phyloP scores from a whole-genome alignment of 2,888 invertebrate genomes.

The Yponomeuta plumbellus region DNA sequence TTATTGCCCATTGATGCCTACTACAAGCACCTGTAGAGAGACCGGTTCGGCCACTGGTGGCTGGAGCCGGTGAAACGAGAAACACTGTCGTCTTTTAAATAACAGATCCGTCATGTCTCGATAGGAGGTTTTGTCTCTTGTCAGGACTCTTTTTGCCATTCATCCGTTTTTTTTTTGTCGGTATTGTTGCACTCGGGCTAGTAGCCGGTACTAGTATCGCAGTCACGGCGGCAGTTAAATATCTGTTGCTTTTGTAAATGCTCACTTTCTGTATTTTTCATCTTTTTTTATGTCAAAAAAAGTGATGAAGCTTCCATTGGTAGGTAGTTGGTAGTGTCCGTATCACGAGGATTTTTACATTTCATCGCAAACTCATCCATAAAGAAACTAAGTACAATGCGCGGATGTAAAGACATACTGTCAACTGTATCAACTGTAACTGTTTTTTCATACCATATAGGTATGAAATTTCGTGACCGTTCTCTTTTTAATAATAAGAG shows the following conservation, averaged over 20 bases:
- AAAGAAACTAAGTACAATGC: no score
- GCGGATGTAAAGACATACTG: no score
- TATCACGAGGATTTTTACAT: no score
- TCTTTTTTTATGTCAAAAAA: no score
- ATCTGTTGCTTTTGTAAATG: neutral
- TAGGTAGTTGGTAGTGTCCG: no score
- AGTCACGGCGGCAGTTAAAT: neutral
- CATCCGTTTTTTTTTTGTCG: neutral
- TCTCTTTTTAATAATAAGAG: no score
- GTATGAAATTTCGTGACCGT: no score
- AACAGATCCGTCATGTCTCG: slow-evolving; percentile 7
- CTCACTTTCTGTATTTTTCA: neutral
- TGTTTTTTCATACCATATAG: no score
- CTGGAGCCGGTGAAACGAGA: slow-evolving; percentile 50
- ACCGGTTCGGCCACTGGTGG: slow-evolving; percentile 43
- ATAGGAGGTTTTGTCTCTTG: slow-evolving; percentile 8
- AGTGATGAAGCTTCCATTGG: no score
- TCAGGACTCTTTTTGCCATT: neutral
- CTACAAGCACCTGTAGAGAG: slow-evolving; percentile 56
- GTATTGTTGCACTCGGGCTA: neutral
- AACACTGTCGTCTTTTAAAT: slow-evolving; percentile 39
- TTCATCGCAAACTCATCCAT: no score
- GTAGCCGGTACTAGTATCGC: no score
- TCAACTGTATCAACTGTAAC: no score
- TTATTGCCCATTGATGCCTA: slow-evolving; percentile 39